Base-by-base conservation (phyloP, 2,888 invertebrate genomes). In the Eristalis tenax region DNA sequence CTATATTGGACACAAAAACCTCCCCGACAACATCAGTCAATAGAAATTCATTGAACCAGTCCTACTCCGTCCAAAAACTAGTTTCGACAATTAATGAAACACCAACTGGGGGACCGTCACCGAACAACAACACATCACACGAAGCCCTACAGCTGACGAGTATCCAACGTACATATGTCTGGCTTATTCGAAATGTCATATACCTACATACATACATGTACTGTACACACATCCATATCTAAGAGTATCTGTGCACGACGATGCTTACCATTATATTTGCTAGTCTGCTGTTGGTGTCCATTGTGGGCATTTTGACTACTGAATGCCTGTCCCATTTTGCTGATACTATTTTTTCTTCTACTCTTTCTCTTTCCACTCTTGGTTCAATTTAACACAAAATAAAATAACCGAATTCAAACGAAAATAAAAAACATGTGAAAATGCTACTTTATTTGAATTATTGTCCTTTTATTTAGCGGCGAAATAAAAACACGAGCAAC, bases 251-350 rank as follows among this genome's bases (percentile, higher is more conserved):
- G 22, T 73, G 8, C 63, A 43, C 26, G 5, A 56, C 11, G 61
- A 22, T 71, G 64, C 89, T 89, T 89, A 89, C 89, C 89, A 77
- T 88, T 82, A 85, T 89, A 89, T 84, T 89, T 89, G 89, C 89
- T 89, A 57, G 89, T 89, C n/a, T 76, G 77, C 68, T 87, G 88
- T 56, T 89, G 88, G 40, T 88, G 83, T 69, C 88, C 88, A 78
- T 89, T 88, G 22, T 88, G 80, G 64, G 89, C 84, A 73, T 89
- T 89, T 73, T 86, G 88, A 75, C 89, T 89, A 40, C 89, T 88
- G 82, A 89, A 89, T 83, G 89, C 89, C 69, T 89, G 89, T 18
- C 89, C 89, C 89, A 89, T 89, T 85, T 83, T 89, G 59, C 18
- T 61, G 50, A 50, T 50, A 18, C 8, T 50, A 18, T 50, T 18